A percentile compares a stretch with the other conserved stretches of the same genome.
These are phyloP conservation scores for Callopanchax toddi DNA, from an alignment of 2,113 vertebrate genomes.

Conservation along the genomic window DNA sequence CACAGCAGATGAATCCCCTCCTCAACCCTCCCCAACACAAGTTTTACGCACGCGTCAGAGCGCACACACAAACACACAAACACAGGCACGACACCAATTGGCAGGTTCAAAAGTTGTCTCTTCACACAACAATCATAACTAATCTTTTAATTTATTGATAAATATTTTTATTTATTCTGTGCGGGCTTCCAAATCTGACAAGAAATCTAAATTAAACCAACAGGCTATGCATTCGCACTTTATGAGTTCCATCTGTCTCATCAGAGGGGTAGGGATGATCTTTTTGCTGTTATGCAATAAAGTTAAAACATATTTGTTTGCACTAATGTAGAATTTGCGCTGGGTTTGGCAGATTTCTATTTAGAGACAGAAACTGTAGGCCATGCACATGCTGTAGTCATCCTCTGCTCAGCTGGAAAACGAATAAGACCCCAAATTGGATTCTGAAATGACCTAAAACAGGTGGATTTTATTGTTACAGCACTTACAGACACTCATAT, in stretches of 20 bases:
- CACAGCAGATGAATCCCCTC: conserved; percentile 60
- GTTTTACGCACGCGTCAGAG: conserved; percentile 52
- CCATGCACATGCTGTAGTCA: conserved; percentile 49
- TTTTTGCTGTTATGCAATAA: conserved; percentile 84
- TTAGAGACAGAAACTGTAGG: conserved; percentile 71
- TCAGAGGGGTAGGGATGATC: conserved; percentile 47
- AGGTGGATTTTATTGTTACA: conserved; percentile 27
- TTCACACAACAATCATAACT: not conserved
- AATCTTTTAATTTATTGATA: conserved; percentile 4
- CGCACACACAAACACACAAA: conserved; percentile 14
- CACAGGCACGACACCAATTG: conserved; percentile 36
- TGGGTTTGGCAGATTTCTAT: conserved; percentile 51
- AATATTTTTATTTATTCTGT: conserved; percentile 14
- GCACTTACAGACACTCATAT: not conserved
- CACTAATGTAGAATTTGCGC: conserved; percentile 68
- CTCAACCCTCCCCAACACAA: conserved; percentile 29
- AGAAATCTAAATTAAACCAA: conserved; percentile 40
- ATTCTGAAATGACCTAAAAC: conserved; percentile 18
- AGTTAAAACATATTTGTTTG: conserved; percentile 65
- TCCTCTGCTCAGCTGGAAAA: conserved; percentile 48
- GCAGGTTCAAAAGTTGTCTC: conserved; percentile 14
- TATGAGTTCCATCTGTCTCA: conserved; percentile 80
- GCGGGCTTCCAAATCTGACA: conserved; percentile 51
- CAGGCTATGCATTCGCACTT: conserved; percentile 83
- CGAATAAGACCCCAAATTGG: conserved; percentile 38